A percentile compares a stretch with the other conserved stretches of the same genome.
phyloP scores from a whole-genome alignment of 1,140 invertebrate genomes.

The Thaumatotibia leucotreta region DNA sequence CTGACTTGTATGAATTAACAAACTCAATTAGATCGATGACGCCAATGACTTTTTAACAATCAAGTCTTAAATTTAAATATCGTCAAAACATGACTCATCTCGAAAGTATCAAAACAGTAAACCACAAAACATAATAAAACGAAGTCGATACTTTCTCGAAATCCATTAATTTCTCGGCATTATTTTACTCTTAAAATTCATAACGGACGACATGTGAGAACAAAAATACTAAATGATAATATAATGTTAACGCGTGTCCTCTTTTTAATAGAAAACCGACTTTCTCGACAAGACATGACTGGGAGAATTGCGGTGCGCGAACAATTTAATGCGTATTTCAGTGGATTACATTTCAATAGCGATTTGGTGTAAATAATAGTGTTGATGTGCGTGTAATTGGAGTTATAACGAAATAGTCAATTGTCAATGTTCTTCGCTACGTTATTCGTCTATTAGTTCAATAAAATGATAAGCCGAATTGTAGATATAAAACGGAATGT shows the following conservation, averaged over 20 bases:
- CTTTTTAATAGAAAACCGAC: slow-evolving; percentile 8
- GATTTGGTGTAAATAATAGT: neutral
- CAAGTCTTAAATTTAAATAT: neutral
- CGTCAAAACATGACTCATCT: neutral
- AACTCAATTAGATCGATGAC: neutral
- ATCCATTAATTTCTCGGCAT: neutral
- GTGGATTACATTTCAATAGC: neutral
- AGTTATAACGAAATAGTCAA: neutral
- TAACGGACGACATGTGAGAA: neutral
- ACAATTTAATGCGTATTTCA: neutral
- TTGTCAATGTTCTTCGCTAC: neutral
- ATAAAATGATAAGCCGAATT: neutral
- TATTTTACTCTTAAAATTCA: slow-evolving; percentile 1
- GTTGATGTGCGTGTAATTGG: neutral
- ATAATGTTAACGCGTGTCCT: slow-evolving; percentile 6
- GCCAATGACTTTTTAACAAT: neutral
- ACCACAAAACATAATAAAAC: neutral
- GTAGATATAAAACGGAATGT: neutral
- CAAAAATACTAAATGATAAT: slow-evolving; percentile 1
- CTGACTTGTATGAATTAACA: too few relatives aligned
- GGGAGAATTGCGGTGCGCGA: neutral
- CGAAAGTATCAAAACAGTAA: slow-evolving; percentile 7
- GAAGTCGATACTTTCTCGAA: neutral
- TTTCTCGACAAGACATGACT: slow-evolving; percentile 5
- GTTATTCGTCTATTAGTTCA: neutral